Conservation (phyloP, 2,113 vertebrate genomes). For the Dryoscopus gambensis region DNA sequence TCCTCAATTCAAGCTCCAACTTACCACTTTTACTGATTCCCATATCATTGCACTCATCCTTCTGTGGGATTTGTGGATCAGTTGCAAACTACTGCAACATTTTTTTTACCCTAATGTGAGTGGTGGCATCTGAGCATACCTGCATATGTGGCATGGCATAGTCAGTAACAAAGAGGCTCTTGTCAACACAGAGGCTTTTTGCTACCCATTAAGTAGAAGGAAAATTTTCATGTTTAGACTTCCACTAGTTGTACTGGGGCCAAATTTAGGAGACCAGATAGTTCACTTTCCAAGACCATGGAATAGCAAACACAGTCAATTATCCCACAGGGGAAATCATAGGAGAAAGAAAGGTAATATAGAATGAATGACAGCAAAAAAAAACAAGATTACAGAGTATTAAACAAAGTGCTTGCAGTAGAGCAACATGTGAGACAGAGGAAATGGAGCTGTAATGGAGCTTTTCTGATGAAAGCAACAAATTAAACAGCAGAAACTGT, state of each 20-base stretch:
- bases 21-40: background rate
- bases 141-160: background rate
- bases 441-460: background rate
- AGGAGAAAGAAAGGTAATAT: background rate
- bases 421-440: background rate
- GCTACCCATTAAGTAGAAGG: background rate
- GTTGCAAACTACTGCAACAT: background rate
- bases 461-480: background rate
- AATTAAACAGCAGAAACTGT: background rate
- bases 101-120: background rate
- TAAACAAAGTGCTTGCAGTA: background rate
- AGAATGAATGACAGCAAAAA: background rate
- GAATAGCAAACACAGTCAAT: background rate
- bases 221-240: background rate
- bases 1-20: background rate
- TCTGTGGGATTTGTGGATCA: background rate
- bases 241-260: background rate
- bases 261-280: background rate
- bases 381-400: background rate
- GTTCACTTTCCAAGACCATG: background rate
- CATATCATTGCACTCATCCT: background rate
- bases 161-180: background rate
- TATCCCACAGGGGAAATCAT: background rate
- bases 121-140: background rate
- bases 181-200: background rate